A percentile compares a stretch with the other conserved stretches of the same genome.
phyloP scores from a whole-genome alignment of 2,113 vertebrate species.

The Hiodon alosoides region DNA sequence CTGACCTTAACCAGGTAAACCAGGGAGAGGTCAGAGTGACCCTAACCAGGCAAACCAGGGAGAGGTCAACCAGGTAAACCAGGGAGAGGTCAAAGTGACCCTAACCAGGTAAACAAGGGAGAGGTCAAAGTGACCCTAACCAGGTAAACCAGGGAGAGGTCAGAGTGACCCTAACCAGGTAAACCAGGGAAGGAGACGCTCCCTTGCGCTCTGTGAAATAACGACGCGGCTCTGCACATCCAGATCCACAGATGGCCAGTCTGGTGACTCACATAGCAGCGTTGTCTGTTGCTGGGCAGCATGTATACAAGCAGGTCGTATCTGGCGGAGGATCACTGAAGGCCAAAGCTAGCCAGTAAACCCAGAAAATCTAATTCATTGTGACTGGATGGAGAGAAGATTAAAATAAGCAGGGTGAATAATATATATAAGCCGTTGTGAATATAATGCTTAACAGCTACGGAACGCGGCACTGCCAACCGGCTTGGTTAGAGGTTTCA shows the following conservation, averaged over 20 bases:
- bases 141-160: no score
- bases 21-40: no score
- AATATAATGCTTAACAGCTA: neutral
- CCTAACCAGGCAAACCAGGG: no score
- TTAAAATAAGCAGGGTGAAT: neutral
- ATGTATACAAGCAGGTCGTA: conserved; percentile 19
- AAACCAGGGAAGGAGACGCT: no score
- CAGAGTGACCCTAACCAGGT: no score
- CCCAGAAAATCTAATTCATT: neutral
- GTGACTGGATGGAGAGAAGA: neutral
- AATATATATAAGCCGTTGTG: no score
- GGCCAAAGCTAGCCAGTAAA: neutral
- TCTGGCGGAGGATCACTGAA: conserved; percentile 4
- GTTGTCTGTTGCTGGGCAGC: conserved; percentile 59
- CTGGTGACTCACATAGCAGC: conserved; percentile 52
- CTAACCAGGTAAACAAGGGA: no score
- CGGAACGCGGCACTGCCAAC: neutral
- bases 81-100: no score
- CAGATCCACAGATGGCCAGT: conserved; percentile 59
- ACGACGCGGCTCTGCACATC: conserved; percentile 49
- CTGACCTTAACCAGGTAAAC: no score
- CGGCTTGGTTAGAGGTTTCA: no score
- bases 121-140: no score
- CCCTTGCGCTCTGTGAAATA: conserved; percentile 47
- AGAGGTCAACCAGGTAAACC: no score